phyloP scores from a whole-genome alignment of 2,888 invertebrate species.

The Volucella inflata region DNA sequence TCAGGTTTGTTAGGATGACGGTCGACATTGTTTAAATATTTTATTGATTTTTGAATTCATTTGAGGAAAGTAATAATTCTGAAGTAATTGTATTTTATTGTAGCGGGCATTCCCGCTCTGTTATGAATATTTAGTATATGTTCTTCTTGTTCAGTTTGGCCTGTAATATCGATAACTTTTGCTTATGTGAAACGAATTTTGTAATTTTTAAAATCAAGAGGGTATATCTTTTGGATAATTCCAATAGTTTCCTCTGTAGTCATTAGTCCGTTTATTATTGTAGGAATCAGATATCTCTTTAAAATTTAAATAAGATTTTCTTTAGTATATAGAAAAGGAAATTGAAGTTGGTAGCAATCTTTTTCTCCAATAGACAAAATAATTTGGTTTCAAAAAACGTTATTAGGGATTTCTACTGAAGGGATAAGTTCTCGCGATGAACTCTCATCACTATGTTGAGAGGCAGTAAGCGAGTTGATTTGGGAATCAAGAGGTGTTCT shows the following conservation, averaged over 20 bases:
- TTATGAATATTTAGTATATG: too few relatives aligned
- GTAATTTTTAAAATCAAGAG: too few relatives aligned
- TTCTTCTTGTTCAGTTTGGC: neutral
- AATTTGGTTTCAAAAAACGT: neutral
- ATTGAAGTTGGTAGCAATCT: neutral
- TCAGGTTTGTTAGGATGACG: too few relatives aligned
- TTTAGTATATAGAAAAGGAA: neutral
- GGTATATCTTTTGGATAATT: conserved; percentile 1
- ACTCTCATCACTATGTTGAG: neutral
- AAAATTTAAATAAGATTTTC: neutral
- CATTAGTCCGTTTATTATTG: neutral
- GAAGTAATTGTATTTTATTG: too few relatives aligned
- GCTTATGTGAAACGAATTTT: neutral
- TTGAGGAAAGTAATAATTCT: too few relatives aligned
- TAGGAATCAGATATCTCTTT: neutral
- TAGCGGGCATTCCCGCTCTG: too few relatives aligned
- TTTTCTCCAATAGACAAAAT: neutral
- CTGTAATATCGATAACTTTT: neutral
- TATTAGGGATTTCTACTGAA: neutral
- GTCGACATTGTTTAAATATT: too few relatives aligned
- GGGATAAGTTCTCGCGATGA: neutral
- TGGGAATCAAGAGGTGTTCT: neutral
- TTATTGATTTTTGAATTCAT: too few relatives aligned
- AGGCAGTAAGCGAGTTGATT: neutral
- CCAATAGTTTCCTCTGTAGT: neutral